A percentile compares a stretch with the other conserved stretches of the same genome.
Evolutionary conservation across 2,113 vertebrate genomes (phyloP).

Genomic region (Pterocles orientalis): DNA sequence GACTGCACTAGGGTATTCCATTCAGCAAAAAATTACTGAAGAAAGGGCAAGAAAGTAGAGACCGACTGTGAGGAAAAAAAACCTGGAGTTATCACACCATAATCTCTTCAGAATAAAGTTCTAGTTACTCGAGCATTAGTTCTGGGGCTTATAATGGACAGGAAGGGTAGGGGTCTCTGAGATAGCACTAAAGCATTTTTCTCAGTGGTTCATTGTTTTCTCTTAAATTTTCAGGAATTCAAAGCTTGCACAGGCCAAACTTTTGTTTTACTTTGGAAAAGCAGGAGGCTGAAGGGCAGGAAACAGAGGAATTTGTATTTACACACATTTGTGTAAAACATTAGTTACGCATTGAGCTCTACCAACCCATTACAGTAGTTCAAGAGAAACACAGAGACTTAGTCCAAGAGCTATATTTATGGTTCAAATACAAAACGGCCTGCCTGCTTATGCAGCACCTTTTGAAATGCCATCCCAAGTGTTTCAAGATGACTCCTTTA

Average conservation of each 20-base stretch:
- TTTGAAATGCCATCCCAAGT: neutral
- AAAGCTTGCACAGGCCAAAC: slow-evolving; percentile 29
- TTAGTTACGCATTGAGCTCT: neutral
- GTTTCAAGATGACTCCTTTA: neutral
- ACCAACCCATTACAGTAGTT: neutral
- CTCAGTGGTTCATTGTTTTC: slow-evolving; percentile 37
- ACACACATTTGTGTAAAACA: neutral
- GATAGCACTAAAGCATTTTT: neutral
- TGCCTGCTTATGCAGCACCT: neutral
- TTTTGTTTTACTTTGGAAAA: slow-evolving; percentile 39
- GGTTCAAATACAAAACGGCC: neutral
- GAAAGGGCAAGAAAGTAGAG: neutral
- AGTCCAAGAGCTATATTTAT: neutral
- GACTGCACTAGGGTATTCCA: neutral
- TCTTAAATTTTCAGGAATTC: slow-evolving; percentile 43
- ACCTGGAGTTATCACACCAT: neutral
- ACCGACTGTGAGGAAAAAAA: neutral
- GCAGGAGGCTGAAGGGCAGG: neutral
- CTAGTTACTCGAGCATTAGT: neutral
- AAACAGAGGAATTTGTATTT: slow-evolving; percentile 1
- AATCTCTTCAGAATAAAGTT: neutral
- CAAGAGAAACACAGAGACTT: neutral
- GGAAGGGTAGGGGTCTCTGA: neutral
- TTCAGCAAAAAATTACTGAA: neutral
- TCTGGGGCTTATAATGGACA: neutral